These are phyloP conservation scores for Lepisosteus osseus DNA, from an alignment of 2,113 vertebrate genomes.

Conservation along the genomic window DNA sequence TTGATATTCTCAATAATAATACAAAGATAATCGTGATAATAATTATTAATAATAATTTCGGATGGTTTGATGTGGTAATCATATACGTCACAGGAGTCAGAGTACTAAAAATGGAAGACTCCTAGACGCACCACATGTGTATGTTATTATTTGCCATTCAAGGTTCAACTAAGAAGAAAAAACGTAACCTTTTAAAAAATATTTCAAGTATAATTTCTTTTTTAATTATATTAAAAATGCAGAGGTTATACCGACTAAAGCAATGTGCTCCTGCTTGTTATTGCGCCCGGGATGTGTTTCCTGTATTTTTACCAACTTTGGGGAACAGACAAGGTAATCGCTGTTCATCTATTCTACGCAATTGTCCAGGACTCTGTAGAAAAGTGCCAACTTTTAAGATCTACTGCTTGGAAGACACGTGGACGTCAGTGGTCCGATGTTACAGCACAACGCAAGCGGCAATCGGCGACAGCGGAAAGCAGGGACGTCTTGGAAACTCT, in stretches of 20 bases:
- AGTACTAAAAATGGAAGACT: constrained; percentile 10
- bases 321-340: background rate
- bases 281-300: constrained; percentile 8
- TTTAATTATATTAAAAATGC: constrained; percentile 28
- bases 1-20: no score
- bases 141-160: background rate
- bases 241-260: constrained; percentile 26
- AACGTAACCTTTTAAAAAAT: background rate
- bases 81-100: no score
- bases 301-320: background rate
- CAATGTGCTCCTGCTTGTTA: background rate
- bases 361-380: background rate
- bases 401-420: background rate
- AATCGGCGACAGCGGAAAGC: background rate
- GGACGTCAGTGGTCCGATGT: constrained; percentile 2
- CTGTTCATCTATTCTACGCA: background rate
- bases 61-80: no score
- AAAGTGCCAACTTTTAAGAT: background rate
- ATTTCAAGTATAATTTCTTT: background rate
- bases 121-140: background rate
- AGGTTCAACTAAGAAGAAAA: constrained; percentile 14
- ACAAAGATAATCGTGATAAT: no score
- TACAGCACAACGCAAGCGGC: constrained; percentile 6
- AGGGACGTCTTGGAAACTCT: background rate
- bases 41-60: no score